These are phyloP conservation scores for Entomyzon cyanotis DNA, from an alignment of 2,113 vertebrate species.

Conservation along the genomic window DNA sequence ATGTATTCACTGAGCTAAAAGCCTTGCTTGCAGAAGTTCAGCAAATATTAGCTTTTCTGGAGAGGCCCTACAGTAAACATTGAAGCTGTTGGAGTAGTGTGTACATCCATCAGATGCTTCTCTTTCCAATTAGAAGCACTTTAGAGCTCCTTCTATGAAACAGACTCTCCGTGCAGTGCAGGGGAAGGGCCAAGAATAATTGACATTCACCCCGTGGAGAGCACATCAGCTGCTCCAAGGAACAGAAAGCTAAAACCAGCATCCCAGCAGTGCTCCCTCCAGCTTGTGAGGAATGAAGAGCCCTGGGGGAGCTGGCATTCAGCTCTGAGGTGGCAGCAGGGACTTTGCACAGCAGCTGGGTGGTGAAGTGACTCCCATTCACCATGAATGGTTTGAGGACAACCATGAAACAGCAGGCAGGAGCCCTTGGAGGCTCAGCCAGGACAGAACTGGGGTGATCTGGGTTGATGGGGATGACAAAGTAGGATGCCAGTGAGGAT, in stretches of 20 bases:
- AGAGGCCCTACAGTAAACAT: conserved; percentile 13
- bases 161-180: neutral
- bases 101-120: neutral
- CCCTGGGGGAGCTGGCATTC: neutral
- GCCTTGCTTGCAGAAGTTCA: conserved; percentile 44
- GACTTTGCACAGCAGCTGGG: neutral
- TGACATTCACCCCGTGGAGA: neutral
- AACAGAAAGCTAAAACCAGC: neutral
- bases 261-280: neutral
- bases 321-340: neutral
- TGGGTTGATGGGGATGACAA: neutral
- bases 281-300: neutral
- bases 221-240: neutral
- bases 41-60: conserved; percentile 54
- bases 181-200: neutral
- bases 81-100: neutral
- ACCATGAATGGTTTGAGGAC: accelerated
- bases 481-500: neutral
- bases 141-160: neutral
- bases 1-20: conserved; percentile 29
- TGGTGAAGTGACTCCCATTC: neutral
- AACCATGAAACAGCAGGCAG: neutral
- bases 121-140: neutral
- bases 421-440: neutral
- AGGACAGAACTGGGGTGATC: neutral